These are phyloP conservation scores for Lumbricus terrestris DNA, from an alignment of 2,888 invertebrate genomes.

Conservation along the genomic window DNA sequence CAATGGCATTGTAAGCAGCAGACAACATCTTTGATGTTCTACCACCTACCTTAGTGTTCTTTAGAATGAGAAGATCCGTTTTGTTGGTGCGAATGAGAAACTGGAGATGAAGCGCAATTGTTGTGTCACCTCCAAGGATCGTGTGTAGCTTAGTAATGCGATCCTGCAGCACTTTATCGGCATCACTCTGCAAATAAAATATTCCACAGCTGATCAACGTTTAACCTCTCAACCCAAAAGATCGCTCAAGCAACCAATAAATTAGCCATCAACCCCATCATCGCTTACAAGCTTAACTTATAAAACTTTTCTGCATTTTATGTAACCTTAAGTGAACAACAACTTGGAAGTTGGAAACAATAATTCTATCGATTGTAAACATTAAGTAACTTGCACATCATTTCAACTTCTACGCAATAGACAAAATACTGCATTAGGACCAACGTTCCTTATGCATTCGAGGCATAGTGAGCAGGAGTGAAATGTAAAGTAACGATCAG, in stretches of 20 bases:
- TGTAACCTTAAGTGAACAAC: too few species aligned
- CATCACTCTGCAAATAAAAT: slow-evolving; percentile 66
- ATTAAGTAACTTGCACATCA: too few species aligned
- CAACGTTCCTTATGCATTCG: too few species aligned
- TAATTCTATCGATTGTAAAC: too few species aligned
- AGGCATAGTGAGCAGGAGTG: too few species aligned
- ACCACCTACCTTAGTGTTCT: slow-evolving; percentile 67
- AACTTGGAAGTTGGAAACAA: too few species aligned
- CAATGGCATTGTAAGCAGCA: too few species aligned
- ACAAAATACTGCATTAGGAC: too few species aligned
- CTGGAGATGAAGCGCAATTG: slow-evolving; percentile 91
- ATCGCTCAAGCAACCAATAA: background rate
- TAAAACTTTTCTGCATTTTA: background rate
- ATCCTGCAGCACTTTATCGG: slow-evolving; percentile 79
- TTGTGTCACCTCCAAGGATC: slow-evolving; percentile 92
- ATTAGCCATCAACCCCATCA: background rate
- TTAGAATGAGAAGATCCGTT: slow-evolving; percentile 89
- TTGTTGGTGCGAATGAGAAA: slow-evolving; percentile 97
- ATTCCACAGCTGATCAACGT: background rate
- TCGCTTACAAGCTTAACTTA: background rate
- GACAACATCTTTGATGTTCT: too few species aligned
- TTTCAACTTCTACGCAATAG: too few species aligned
- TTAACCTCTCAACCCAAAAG: background rate
- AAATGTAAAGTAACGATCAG: too few species aligned
- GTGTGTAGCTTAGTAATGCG: slow-evolving; percentile 84